phyloP scores from a whole-genome alignment of 2,888 invertebrate genomes.

The Ectropis crepuscularia region DNA sequence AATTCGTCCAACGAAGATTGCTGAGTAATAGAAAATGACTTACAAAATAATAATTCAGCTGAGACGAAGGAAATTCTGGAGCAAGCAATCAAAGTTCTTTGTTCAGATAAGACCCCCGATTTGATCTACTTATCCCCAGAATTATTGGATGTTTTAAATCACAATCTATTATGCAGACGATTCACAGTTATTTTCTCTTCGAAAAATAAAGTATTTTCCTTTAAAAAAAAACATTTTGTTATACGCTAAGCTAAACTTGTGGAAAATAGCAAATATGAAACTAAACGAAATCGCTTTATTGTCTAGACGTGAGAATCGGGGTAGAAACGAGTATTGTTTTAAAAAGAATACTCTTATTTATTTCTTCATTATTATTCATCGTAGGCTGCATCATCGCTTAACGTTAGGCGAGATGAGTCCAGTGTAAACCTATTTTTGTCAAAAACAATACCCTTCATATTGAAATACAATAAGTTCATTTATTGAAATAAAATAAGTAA shows the following conservation, averaged over 20 bases:
- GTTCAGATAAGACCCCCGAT: conserved; percentile 16
- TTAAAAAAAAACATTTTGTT: not conserved
- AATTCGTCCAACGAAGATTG: conserved; percentile 51
- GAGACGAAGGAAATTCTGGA: conserved; percentile 16
- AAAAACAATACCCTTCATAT: no score
- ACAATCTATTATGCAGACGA: conserved; percentile 22
- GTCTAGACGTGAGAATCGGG: no score
- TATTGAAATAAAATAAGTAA: no score
- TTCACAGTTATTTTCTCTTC: not conserved
- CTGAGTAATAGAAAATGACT: conserved; percentile 49
- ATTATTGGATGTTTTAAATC: conserved; percentile 30
- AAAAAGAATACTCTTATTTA: no score
- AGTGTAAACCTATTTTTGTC: no score
- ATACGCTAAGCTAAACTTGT: not conserved
- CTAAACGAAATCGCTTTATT: no score
- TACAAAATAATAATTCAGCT: conserved; percentile 32
- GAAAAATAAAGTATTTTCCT: not conserved
- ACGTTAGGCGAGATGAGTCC: no score
- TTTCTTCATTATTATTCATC: no score
- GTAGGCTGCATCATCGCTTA: no score
- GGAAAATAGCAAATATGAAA: not conserved
- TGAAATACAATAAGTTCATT: no score
- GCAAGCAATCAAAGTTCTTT: conserved; percentile 30
- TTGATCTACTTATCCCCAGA: conserved; percentile 26
- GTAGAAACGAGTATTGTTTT: no score